Evolutionary conservation across 1,140 invertebrate species (phyloP), one percentile per base, ranked within the genome.

Genomic region (Drosophila jambulina): DNA sequence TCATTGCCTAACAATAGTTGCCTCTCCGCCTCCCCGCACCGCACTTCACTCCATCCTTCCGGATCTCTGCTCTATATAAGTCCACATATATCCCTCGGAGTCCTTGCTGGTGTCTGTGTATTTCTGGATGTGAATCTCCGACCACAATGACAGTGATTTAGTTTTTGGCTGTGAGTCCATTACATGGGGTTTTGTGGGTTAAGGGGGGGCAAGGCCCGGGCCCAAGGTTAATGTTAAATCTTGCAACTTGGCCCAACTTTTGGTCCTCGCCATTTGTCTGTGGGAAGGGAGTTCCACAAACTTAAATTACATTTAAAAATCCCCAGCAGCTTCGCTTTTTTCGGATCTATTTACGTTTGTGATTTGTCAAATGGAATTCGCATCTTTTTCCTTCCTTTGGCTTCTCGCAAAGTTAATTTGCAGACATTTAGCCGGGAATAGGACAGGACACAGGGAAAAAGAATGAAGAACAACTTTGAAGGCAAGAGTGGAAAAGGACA

Each of bases 1-100:
- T 88, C 85, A 88, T 88, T 88, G 85, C 85, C 85, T 90, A 88
- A 90, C 85, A 88, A 90, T 88, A 85, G 85, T 85, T 88, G 60
- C 67, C 68, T 59, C 53, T 15, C 36, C 38, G 15, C 40, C 38
- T 29, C 12, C 4, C 75, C 62, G 57, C 49, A 15, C 25, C 42
- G 46, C 48, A 43, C 70, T 56, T 42, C 34, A 38, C 46, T 42
- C 34, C 48, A 51, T 70, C 68, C 49, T 48, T 57, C 51, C 19
- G 40, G 25, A 29, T 45, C 32, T 46, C 51, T 32, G 27, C 45
- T 32, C 19, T 27, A 32, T 36, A 40, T 40, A 27, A 48, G 56
- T 64, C 62, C 36, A 38, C 54, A 56, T 56, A 56, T 56, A 56
- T 38, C 53, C 53, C 34, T 56, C 34, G 53, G 34, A 56, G 53